These are phyloP conservation scores for Amia ocellicauda DNA, from an alignment of 2,113 vertebrate genomes.

Conservation along the genomic window DNA sequence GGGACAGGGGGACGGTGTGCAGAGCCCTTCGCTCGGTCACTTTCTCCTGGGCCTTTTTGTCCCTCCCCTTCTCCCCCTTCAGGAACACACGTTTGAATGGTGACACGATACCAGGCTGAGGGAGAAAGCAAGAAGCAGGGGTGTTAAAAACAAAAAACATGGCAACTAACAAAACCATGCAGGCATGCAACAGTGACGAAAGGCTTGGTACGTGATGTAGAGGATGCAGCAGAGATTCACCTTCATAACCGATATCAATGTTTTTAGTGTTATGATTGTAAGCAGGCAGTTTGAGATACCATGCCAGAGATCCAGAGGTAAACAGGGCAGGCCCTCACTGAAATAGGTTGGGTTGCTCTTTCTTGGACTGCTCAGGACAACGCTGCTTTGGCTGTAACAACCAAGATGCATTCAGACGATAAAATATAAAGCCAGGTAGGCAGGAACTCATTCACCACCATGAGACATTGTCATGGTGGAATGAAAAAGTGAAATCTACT, in stretches of 20 bases:
- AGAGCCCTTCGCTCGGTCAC: constrained; percentile 83
- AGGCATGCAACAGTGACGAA: neutral
- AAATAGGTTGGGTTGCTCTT: too few relatives aligned
- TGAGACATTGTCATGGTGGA: too few relatives aligned
- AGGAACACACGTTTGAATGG: constrained; percentile 95
- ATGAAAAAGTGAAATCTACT: too few relatives aligned
- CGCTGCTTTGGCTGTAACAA: too few relatives aligned
- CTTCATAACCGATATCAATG: too few relatives aligned
- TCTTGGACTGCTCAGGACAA: too few relatives aligned
- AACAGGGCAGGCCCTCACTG: neutral
- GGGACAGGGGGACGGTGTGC: constrained; percentile 82
- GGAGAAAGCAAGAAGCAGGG: constrained; percentile 28
- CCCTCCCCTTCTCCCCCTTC: constrained; percentile 88
- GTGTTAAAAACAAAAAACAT: neutral
- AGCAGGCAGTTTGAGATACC: neutral
- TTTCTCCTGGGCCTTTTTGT: constrained; percentile 94
- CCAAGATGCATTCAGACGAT: too few relatives aligned
- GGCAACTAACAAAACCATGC: neutral
- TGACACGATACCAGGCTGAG: constrained; percentile 89
- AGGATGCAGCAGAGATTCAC: too few relatives aligned
- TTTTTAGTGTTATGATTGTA: neutral
- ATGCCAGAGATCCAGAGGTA: too few relatives aligned
- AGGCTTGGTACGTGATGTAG: too few relatives aligned
- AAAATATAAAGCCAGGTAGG: too few relatives aligned
- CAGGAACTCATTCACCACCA: too few relatives aligned